These are phyloP conservation scores for Tridacna crocea DNA, from an alignment of 2,888 invertebrate species.

Conservation along the genomic window DNA sequence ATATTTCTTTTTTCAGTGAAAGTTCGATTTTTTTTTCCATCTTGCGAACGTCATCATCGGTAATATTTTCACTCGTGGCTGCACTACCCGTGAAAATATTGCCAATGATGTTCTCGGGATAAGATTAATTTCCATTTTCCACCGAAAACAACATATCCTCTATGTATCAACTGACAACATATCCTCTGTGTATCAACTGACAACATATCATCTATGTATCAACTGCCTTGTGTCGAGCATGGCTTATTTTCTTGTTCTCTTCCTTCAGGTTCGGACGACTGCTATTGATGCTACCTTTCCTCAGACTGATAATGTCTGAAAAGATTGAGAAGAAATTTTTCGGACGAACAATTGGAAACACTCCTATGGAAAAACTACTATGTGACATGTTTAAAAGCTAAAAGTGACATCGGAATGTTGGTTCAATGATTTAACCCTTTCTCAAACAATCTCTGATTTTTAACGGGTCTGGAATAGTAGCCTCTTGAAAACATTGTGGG, in stretches of 20 bases:
- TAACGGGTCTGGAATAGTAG: neutral
- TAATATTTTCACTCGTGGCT: too few relatives aligned
- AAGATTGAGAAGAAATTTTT: slow-evolving; percentile 96
- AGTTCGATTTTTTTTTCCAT: too few relatives aligned
- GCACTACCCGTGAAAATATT: too few relatives aligned
- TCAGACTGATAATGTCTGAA: slow-evolving; percentile 91
- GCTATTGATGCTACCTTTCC: slow-evolving; percentile 93
- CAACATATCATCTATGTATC: too few relatives aligned
- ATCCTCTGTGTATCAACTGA: too few relatives aligned
- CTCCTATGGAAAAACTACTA: slow-evolving; percentile 98
- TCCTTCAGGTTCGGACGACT: slow-evolving; percentile 92
- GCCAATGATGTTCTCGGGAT: too few relatives aligned
- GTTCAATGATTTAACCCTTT: neutral
- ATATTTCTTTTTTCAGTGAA: too few relatives aligned
- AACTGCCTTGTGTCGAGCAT: too few relatives aligned
- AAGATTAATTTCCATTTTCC: too few relatives aligned
- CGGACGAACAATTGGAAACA: slow-evolving; percentile 95
- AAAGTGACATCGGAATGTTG: slow-evolving; percentile 56
- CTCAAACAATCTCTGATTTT: neutral
- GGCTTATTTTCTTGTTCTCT: neutral
- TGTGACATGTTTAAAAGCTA: slow-evolving; percentile 99
- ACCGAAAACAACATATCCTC: too few relatives aligned
- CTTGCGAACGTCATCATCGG: too few relatives aligned
- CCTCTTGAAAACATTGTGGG: neutral
- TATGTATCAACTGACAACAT: too few relatives aligned